Conservation (phyloP, 2,888 invertebrate species). For the Hydriomena furcata region DNA sequence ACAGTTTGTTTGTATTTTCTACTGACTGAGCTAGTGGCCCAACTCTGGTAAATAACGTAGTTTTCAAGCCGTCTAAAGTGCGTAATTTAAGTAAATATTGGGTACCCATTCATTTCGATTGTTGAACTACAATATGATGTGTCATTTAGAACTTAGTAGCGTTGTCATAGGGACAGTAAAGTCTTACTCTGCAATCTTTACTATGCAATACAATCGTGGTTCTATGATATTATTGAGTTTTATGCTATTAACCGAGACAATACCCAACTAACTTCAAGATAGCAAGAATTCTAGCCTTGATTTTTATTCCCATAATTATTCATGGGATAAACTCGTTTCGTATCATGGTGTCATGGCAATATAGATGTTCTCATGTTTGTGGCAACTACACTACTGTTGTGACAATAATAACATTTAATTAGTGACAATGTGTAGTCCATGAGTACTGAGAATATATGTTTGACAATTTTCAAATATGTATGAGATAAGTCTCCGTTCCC, state of each 20-base stretch:
- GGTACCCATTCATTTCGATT: too few species aligned
- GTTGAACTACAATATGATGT: too few species aligned
- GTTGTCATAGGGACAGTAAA: too few species aligned
- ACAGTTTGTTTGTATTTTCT: too few species aligned
- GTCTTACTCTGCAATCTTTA: too few species aligned
- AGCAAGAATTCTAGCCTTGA: conserved; percentile 1
- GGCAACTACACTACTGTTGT: conserved; percentile 48
- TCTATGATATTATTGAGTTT: too few species aligned
- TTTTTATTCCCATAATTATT: conserved; percentile 10
- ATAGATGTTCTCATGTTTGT: conserved; percentile 28
- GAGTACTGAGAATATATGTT: conserved; percentile 42
- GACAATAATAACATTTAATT: conserved; percentile 55
- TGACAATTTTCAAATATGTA: conserved; percentile 52
- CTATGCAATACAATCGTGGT: too few species aligned
- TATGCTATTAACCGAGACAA: neutral
- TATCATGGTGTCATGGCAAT: conserved; percentile 25
- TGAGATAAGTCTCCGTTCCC: conserved; percentile 46
- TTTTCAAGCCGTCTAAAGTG: too few species aligned
- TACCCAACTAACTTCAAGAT: neutral
- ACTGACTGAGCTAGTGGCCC: too few species aligned
- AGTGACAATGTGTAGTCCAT: conserved; percentile 39
- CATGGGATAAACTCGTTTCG: conserved; percentile 5
- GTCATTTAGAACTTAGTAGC: too few species aligned
- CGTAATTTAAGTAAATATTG: too few species aligned
- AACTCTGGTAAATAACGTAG: too few species aligned